Percentiles rank a stretch among this genome's conserved stretches.
Conservation (phyloP, 2,888 invertebrate species). For the Chirona hameri region DNA sequence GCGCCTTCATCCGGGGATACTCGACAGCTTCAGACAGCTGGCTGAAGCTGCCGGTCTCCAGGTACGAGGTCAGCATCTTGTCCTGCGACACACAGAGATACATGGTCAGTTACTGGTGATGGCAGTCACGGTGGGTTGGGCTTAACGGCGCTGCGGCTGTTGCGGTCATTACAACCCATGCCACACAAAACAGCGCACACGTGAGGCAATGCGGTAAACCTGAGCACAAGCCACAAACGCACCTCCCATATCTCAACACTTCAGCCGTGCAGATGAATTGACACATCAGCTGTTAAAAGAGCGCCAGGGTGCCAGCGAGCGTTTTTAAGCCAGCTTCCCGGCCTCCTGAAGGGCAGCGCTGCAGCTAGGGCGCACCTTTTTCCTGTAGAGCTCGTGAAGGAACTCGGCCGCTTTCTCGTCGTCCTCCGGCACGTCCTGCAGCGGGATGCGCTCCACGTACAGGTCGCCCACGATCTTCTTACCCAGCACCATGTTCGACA, state of each 20-base stretch:
- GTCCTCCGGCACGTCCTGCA: slow-evolving; percentile 71
- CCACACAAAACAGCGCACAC: too few species aligned
- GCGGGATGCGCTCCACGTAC: slow-evolving; percentile 73
- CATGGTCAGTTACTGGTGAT: too few species aligned
- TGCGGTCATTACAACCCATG: too few species aligned
- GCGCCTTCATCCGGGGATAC: slow-evolving; percentile 46
- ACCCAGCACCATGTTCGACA: slow-evolving; percentile 71
- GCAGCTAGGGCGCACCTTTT: slow-evolving; percentile 60
- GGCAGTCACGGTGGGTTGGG: too few species aligned
- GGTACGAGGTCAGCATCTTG: slow-evolving; percentile 67
- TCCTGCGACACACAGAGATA: slow-evolving; percentile 53
- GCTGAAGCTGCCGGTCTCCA: slow-evolving; percentile 74
- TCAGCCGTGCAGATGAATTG: too few species aligned
- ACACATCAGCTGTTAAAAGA: too few species aligned
- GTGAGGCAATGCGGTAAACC: too few species aligned
- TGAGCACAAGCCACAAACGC: too few species aligned
- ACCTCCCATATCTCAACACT: too few species aligned
- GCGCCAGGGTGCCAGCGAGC: too few species aligned
- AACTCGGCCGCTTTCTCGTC: slow-evolving; percentile 73
- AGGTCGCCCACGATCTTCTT: slow-evolving; percentile 68
- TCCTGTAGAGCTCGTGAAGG: slow-evolving; percentile 74
- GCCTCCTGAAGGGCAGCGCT: background rate
- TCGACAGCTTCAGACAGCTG: slow-evolving; percentile 66
- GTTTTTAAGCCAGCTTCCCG: too few species aligned
- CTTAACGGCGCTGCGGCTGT: too few species aligned